Base-by-base conservation (phyloP, 2,888 invertebrate species). In the Mamestra brassicae region DNA sequence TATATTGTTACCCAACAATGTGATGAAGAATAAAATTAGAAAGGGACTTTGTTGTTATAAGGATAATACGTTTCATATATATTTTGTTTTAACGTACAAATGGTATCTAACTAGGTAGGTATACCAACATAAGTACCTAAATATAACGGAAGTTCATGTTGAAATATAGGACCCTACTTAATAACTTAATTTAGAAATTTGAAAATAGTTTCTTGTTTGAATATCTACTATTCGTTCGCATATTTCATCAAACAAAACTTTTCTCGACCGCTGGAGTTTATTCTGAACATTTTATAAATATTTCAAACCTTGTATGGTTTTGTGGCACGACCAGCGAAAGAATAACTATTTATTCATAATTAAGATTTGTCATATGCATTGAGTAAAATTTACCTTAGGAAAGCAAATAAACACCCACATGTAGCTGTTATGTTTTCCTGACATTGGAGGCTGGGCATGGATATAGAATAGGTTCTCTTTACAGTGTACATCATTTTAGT, bases 1-100 rank as follows among this genome's bases (percentile, higher is more conserved):
- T 81, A 76, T 57, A 69, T 72, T 78, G 54, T 85, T 71, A 64
- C 70, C 58, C 67, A 85, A 83, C 64, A 64, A 61, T 74, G 34
- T 84, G 36, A 72, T 57, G 69, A 75, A 75, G 68, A 67, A 78
- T 64, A 38, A 55, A 78, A 72, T 84, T 81, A 62, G 61, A 66
- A 61, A 66, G 70, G 77, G 67, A 75, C 58, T 63, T 62, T 17
- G 60, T 60, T 77, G 38, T 52, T 60, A n/a, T 38, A 57, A 55
- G 63, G 62, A 80, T 42, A 66, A 58, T 55, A 55, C 17, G 15
- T 71, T 71, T 64, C 11, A 11, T 1, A 47, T 26, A 45, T 55
- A 36, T 57, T 1, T 47, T 55, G 26, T 71, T 78, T 64, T 26
- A 52, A 50, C 34, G 11, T 55, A 50, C 5, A 52, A 45, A 57